Conservation (phyloP, 2,113 vertebrate genomes). For the Cyanistes caeruleus region DNA sequence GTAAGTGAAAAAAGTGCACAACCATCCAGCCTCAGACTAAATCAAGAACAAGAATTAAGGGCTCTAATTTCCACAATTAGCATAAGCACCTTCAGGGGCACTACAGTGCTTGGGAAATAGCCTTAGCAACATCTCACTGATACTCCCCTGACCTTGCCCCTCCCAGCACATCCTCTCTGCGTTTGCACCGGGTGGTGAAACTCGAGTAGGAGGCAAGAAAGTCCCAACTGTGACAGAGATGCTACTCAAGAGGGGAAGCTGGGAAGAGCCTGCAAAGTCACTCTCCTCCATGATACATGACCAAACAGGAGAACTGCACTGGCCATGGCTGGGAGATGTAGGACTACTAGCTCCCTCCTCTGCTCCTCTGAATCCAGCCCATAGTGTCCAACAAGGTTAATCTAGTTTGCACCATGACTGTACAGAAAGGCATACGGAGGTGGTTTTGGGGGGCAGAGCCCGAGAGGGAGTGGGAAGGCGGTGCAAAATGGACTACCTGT, state of each 20-base stretch:
- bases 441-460: neutral
- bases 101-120: neutral
- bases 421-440: neutral
- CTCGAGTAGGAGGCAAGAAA: neutral
- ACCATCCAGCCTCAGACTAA: neutral
- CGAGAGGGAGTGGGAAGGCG: neutral
- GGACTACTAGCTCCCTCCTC: neutral
- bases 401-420: neutral
- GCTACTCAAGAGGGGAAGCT: neutral
- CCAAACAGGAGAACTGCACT: neutral
- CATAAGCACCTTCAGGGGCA: neutral
- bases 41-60: neutral
- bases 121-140: neutral
- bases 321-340: neutral
- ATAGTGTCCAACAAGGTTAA: neutral
- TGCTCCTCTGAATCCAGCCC: neutral
- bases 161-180: slow-evolving; percentile 31
- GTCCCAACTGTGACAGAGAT: neutral
- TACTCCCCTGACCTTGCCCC: slow-evolving; percentile 10
- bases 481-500: neutral
- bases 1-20: neutral
- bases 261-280: neutral
- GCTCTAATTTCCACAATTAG: slow-evolving; percentile 3
- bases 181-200: neutral
- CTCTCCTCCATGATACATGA: neutral